Evolutionary conservation across 2,797 vertebrate species (phyloP).

Genomic region (Saxicola maurus): DNA sequence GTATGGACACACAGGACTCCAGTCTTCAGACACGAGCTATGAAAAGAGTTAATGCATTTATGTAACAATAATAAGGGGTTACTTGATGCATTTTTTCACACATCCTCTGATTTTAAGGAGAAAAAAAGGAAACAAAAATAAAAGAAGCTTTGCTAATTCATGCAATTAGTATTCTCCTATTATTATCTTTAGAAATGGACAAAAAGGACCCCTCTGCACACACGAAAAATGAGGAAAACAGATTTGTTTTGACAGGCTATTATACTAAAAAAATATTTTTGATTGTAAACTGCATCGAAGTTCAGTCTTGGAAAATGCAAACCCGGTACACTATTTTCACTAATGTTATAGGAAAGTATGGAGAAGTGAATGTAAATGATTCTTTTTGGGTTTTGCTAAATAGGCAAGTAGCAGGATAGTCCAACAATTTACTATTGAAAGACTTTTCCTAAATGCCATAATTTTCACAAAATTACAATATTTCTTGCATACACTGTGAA

Average conservation of each 20-base stretch:
- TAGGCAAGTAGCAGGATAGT: background rate
- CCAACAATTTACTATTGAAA: conserved; percentile 40
- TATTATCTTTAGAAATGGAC: conserved; percentile 44
- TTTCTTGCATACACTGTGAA: conserved; percentile 73
- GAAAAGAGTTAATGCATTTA: background rate
- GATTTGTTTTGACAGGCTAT: conserved; percentile 79
- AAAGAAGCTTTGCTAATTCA: background rate
- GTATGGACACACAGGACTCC: background rate
- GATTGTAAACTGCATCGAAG: conserved; percentile 72
- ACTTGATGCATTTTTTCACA: background rate
- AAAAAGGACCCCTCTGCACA: conserved; percentile 52
- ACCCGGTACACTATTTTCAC: conserved; percentile 13
- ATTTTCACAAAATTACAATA: conserved; percentile 65
- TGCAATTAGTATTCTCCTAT: background rate
- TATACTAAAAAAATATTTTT: conserved; percentile 74
- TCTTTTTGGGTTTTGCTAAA: background rate
- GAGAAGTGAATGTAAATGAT: conserved; percentile 19
- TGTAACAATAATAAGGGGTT: background rate
- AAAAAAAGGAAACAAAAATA: background rate
- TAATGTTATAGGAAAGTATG: conserved; percentile 37
- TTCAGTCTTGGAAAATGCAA: conserved; percentile 59
- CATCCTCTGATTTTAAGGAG: background rate
- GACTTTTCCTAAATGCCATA: conserved; percentile 53
- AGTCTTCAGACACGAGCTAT: background rate
- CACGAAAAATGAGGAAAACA: conserved; percentile 60